Evolutionary conservation across 2,113 vertebrate species (phyloP).

Genomic region (Chionomys nivalis): DNA sequence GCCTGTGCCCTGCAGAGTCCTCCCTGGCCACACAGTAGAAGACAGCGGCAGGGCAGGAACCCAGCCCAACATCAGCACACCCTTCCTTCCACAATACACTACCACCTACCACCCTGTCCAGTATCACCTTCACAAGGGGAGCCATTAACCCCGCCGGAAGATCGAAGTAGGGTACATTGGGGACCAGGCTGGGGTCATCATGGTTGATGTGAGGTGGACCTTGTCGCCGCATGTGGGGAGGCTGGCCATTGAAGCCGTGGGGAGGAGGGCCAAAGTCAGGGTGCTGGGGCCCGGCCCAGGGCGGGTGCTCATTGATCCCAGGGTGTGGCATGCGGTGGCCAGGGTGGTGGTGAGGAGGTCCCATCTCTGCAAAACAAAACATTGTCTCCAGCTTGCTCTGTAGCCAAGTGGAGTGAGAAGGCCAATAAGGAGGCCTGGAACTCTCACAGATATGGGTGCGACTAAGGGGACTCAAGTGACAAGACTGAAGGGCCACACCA

Average conservation of each 20-base stretch:
- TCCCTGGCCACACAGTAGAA: background rate
- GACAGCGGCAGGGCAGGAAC: background rate
- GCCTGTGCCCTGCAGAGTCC: accelerated
- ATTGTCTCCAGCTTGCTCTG: background rate
- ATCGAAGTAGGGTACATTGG: slow-evolving; percentile 98
- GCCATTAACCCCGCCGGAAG: slow-evolving; percentile 99
- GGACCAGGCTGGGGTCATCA: slow-evolving; percentile 97
- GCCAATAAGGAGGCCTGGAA: background rate
- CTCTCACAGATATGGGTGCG: background rate
- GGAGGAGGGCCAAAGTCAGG: slow-evolving; percentile 95
- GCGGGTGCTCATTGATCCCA: slow-evolving; percentile 94
- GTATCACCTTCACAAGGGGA: slow-evolving; percentile 94
- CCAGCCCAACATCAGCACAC: background rate
- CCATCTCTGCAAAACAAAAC: slow-evolving; percentile 89
- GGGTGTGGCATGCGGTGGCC: slow-evolving; percentile 96
- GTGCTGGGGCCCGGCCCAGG: slow-evolving; percentile 95
- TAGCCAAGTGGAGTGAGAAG: background rate
- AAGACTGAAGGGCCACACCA: background rate
- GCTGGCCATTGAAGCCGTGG: slow-evolving; percentile 97
- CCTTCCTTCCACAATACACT: background rate
- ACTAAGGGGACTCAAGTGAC: background rate
- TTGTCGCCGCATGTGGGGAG: slow-evolving; percentile 94
- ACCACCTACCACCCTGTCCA: background rate
- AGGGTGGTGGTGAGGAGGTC: slow-evolving; percentile 97
- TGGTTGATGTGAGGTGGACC: slow-evolving; percentile 93